These are phyloP conservation scores for Campoplex nolae DNA, from an alignment of 2,888 invertebrate genomes.

Conservation along the genomic window DNA sequence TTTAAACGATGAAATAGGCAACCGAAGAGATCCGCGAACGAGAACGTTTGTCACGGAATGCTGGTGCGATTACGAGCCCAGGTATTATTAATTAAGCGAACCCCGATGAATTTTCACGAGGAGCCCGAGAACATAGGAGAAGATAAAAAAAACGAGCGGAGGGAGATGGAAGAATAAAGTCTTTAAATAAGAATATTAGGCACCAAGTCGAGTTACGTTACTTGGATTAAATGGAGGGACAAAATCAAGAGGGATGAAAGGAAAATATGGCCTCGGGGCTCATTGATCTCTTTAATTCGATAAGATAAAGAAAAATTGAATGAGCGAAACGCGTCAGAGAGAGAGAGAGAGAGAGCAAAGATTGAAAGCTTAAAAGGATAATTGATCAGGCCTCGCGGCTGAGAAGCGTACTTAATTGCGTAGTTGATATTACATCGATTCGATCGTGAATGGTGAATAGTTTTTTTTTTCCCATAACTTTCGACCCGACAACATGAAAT, in stretches of 20 bases:
- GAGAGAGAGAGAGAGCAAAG: neutral
- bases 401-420: slow-evolving; percentile 68
- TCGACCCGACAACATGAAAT: slow-evolving; percentile 22
- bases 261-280: slow-evolving; percentile 19
- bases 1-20: slow-evolving; percentile 34
- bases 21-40: slow-evolving; percentile 62
- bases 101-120: slow-evolving; percentile 39
- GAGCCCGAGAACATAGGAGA: neutral
- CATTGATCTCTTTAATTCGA: slow-evolving; percentile 59
- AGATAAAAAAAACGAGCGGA: neutral
- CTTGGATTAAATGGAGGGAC: slow-evolving; percentile 21
- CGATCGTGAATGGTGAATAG: slow-evolving; percentile 7
- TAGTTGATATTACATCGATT: slow-evolving; percentile 67
- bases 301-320: slow-evolving; percentile 38
- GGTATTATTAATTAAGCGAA: slow-evolving; percentile 68
- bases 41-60: slow-evolving; percentile 60
- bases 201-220: slow-evolving; percentile 45
- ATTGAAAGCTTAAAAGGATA: slow-evolving; percentile 33
- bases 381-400: slow-evolving; percentile 56
- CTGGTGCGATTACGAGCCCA: slow-evolving; percentile 39
- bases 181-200: slow-evolving; percentile 41
- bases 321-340: slow-evolving; percentile 6
- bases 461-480: slow-evolving; percentile 40
- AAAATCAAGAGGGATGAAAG: neutral
- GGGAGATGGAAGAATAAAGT: neutral